Conservation (phyloP, 1,140 invertebrate species). For the Trachymyrmex septentrionalis region DNA sequence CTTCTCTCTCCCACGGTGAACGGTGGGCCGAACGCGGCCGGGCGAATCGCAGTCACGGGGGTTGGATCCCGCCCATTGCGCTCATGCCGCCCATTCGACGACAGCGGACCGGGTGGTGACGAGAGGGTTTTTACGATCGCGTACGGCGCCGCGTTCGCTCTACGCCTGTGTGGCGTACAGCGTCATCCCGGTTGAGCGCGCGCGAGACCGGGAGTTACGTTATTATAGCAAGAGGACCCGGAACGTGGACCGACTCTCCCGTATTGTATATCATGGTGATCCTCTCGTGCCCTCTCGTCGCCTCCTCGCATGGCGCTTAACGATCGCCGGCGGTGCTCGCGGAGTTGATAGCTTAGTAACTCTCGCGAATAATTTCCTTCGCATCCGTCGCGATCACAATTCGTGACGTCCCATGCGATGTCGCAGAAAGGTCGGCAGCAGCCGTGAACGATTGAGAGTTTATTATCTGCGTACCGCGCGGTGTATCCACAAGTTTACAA, state of each 20-base stretch:
- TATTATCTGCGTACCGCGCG: not conserved
- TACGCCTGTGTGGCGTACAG: constrained; percentile 20
- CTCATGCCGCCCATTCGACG: constrained; percentile 47
- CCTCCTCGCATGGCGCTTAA: constrained; percentile 63
- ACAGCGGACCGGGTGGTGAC: not conserved
- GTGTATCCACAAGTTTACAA: not conserved
- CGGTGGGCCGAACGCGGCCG: constrained; percentile 38
- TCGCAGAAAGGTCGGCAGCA: constrained; percentile 19
- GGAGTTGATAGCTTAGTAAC: constrained; percentile 15
- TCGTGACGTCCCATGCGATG: constrained; percentile 22
- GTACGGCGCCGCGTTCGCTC: not conserved
- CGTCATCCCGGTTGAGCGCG: constrained; percentile 14
- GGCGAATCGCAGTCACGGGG: constrained; percentile 59
- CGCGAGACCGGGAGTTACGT: constrained; percentile 64
- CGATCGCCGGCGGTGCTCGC: constrained; percentile 26
- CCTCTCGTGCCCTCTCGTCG: constrained; percentile 69
- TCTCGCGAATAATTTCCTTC: not conserved
- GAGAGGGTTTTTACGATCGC: constrained; percentile 10
- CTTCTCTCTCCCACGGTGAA: not conserved
- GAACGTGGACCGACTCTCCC: constrained; percentile 44
- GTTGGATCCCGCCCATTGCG: constrained; percentile 4
- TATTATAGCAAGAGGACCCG: constrained; percentile 56
- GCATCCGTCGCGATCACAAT: not conserved
- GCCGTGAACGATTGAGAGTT: constrained; percentile 24
- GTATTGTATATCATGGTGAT: constrained; percentile 63